A percentile compares a stretch with the other conserved stretches of the same genome.
Conservation (phyloP, 2,888 invertebrate genomes). For the Lingula anatina region DNA sequence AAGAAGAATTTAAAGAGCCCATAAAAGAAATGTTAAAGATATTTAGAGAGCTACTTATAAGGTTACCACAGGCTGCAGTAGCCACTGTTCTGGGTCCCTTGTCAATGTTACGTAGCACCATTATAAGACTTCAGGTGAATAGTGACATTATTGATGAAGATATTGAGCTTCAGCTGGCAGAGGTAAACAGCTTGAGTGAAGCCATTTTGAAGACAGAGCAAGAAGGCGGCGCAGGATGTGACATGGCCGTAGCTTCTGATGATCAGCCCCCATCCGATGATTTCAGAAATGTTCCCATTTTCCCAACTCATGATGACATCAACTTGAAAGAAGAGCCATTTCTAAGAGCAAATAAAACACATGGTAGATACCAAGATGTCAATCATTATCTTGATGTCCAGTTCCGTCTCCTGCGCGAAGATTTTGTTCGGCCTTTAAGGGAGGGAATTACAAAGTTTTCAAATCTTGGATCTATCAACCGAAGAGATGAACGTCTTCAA, state of each 20-base stretch:
- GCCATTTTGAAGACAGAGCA: too few species aligned
- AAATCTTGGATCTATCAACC: constrained; percentile 6
- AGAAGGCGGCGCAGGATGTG: neutral
- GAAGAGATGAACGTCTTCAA: constrained; percentile 15
- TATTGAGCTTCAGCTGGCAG: neutral
- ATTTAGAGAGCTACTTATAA: neutral
- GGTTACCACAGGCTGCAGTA: neutral
- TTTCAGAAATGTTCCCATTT: constrained; percentile 45
- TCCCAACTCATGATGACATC: constrained; percentile 47
- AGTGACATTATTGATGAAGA: constrained; percentile 1
- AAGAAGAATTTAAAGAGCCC: too few species aligned
- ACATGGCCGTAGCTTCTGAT: too few species aligned
- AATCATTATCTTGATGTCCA: constrained; percentile 73
- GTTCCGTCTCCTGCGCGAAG: constrained; percentile 73
- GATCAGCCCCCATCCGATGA: constrained; percentile 55
- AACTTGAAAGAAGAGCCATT: constrained; percentile 19
- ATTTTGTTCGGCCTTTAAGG: constrained; percentile 70
- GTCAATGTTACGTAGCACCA: neutral
- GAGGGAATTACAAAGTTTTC: constrained; percentile 62
- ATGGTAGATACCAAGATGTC: constrained; percentile 63
- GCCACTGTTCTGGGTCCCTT: neutral
- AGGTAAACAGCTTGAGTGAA: too few species aligned
- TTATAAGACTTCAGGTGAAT: neutral
- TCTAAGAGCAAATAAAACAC: too few species aligned
- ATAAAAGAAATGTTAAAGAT: constrained; percentile 1